phyloP scores from a whole-genome alignment of 2,888 invertebrate species.

The Caenorhabditis wallacei region DNA sequence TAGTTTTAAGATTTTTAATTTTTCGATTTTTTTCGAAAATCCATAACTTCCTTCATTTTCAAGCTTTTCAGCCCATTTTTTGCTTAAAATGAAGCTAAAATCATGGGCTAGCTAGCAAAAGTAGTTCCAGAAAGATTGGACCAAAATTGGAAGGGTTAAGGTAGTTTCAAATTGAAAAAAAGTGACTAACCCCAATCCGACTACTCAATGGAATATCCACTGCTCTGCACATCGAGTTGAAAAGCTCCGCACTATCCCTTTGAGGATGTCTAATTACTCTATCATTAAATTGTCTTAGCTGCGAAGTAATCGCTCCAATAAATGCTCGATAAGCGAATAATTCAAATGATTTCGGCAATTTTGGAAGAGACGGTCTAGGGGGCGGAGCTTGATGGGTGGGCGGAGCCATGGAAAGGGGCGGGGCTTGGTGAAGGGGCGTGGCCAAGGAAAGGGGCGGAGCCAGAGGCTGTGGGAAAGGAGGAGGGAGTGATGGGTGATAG shows the following conservation, averaged over 20 bases:
- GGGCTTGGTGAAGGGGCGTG: not conserved
- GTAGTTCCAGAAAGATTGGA: not conserved
- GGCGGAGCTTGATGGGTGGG: slow-evolving; percentile 4
- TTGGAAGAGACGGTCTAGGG: not conserved
- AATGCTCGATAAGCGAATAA: slow-evolving; percentile 59
- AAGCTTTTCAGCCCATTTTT: not conserved
- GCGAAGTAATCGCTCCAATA: slow-evolving; percentile 47
- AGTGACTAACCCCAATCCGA: slow-evolving; percentile 6
- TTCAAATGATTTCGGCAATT: slow-evolving; percentile 44
- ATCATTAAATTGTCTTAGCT: slow-evolving; percentile 59
- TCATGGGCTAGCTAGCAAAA: not conserved
- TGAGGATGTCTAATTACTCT: slow-evolving; percentile 63
- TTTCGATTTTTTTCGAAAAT: not conserved
- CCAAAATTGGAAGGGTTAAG: no score
- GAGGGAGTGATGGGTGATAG: slow-evolving; percentile 23
- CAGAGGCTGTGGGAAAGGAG: not conserved
- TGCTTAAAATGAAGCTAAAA: not conserved
- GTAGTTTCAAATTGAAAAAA: not conserved
- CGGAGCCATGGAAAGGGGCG: not conserved
- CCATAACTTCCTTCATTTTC: not conserved
- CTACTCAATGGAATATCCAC: slow-evolving; percentile 73
- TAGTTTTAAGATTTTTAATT: no score
- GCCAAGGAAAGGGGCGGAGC: slow-evolving; percentile 8
- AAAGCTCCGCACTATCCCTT: slow-evolving; percentile 77
- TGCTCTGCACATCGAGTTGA: slow-evolving; percentile 69